Base-by-base conservation (phyloP, 2,888 invertebrate genomes). In the Craniophora ligustri region DNA sequence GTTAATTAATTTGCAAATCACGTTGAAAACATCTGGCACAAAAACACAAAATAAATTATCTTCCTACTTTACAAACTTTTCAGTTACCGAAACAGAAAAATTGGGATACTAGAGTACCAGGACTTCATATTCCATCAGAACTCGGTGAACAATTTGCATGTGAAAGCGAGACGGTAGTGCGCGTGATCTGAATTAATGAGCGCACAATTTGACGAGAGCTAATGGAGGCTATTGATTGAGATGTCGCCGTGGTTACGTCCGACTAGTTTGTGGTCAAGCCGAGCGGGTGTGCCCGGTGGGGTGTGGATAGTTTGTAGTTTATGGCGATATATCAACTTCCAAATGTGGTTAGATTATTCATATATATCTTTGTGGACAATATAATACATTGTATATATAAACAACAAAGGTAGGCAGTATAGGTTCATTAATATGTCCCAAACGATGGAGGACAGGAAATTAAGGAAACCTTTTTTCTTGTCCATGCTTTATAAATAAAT, bases 121-220 rank as follows among this genome's bases (percentile, higher is more conserved):
- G 46, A 40, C 46, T 46, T 35, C 54, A 59, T 72, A 68, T 59
- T 51, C 32, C 45, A 48, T 51, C 66, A 65, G 66, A 58, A 39
- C 53, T 41, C 51, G 36, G 61, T 49, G 45, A 68, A 51, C 58
- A 63, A 77, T 76, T 77, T 77, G 75, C 75, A 76, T 77, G 58
- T 67, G 67, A 76, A 76, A 77, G 75, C 56, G 62, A 56, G 46
- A 50, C 62, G 47, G 26, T 41, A 34, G 56, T 21, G 50, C 53
- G 47, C 65, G 72, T 71, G 74, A 62, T 45, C 56, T 32, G 67
- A 66, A 66, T 67, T 63, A 67, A 72, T 60, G 38, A 61, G 62
- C 30, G 44, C 35, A 47, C 53, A 51, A 61, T 73, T 62, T 60
- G 66, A 58, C 46, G 49, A 23, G 42, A 38, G 57, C 66, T 68